Base-by-base conservation (phyloP, 2,888 invertebrate genomes). In the Troides helena region DNA sequence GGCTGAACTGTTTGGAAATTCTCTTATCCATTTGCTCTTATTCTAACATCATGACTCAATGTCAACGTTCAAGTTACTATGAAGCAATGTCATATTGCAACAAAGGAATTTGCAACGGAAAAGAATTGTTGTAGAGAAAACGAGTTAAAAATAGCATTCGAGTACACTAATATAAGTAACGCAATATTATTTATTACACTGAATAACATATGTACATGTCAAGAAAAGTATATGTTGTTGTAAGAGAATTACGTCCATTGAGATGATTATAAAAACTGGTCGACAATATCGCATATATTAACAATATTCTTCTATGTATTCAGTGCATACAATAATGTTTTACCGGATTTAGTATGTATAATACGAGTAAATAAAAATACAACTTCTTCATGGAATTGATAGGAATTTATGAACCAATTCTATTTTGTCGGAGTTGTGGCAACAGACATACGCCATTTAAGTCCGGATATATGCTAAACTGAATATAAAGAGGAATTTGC, bases 11-110 rank as follows among this genome's bases (percentile, higher is more conserved):
- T 4, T 46, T 43, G 12, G 12, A 43, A 10, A 43, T 43, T 46
- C 12, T 46, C 46, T 14, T 2, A 46, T 46, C 46, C 14, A 12
- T 14, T 46, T 14, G 14, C 46, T 46, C 46, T 46, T 46, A 53
- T 7, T 5, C 53, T 53, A 53, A 53, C 46, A 65, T 59, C 59
- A 65, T 65, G 57, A 46, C 46, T 46, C 65, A 65, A 59, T 65
- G 65, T 65, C 65, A 43, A 57, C 57, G 2, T 65, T 43, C 65
- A 43, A 65, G 65, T 59, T 17, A 59, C 58, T 23, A 59, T 59
- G 57, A 57, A 56, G 57, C 64, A 39, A 43, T 58, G 65, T 65
- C 65, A 56, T 43, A 56, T 36, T 65, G 43, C 57, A 12, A 58
- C 58, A 65, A 65, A 58, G 25, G 46, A 21, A 61, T 61, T 43